Conservation (phyloP, 2,797 vertebrate species). For the Siniperca scherzeri region DNA sequence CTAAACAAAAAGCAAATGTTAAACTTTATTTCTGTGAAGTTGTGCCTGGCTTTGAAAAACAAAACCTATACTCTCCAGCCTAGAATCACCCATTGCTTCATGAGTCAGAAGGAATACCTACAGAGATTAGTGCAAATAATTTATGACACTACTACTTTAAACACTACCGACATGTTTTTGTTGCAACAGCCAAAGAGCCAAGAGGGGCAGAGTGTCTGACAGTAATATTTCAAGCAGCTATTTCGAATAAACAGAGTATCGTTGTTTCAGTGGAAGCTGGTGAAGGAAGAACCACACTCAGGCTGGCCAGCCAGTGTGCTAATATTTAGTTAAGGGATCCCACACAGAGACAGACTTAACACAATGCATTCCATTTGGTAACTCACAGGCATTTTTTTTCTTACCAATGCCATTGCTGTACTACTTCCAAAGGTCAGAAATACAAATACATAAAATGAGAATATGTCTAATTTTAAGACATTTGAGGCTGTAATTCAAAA, state of each 20-base stretch:
- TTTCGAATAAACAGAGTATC: constrained; percentile 61
- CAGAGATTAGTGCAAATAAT: constrained; percentile 70
- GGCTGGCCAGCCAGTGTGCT: constrained; percentile 66
- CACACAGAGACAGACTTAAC: constrained; percentile 61
- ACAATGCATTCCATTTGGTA: constrained; percentile 49
- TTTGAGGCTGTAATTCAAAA: background rate
- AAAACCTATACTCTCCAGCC: constrained; percentile 65
- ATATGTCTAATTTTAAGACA: constrained; percentile 15
- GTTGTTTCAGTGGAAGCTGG: constrained; percentile 61
- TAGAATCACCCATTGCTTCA: constrained; percentile 68
- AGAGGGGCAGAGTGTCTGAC: constrained; percentile 50
- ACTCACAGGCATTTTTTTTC: constrained; percentile 37
- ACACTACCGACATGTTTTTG: constrained; percentile 69
- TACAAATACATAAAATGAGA: constrained; percentile 22
- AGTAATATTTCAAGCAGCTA: constrained; percentile 54
- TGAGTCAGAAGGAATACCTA: constrained; percentile 77
- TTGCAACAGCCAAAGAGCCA: constrained; percentile 59
- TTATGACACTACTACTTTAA: constrained; percentile 72
- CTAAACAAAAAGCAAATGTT: constrained; percentile 81
- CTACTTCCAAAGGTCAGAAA: constrained; percentile 36
- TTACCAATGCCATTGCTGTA: constrained; percentile 26
- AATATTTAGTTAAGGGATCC: constrained; percentile 71
- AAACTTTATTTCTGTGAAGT: constrained; percentile 73
- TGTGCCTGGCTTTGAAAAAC: constrained; percentile 75
- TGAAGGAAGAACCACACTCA: constrained; percentile 76